Conservation (phyloP, 2,797 vertebrate genomes). For the Rhinogobio ventralis region DNA sequence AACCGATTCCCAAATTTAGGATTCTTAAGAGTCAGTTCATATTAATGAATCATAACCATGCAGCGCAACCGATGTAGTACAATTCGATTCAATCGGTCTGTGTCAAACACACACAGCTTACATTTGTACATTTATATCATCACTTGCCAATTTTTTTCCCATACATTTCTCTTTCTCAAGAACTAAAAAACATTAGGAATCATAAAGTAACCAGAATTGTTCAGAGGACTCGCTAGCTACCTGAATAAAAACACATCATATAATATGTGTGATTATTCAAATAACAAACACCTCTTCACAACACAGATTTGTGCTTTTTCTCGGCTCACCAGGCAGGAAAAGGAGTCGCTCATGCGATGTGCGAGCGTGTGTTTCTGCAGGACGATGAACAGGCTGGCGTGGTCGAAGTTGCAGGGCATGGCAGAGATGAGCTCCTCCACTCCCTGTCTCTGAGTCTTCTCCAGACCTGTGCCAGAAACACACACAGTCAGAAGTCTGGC, state of each 20-base stretch:
- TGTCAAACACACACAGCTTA: background rate
- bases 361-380: slow-evolving; percentile 92
- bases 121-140: background rate
- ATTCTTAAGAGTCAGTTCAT: no score
- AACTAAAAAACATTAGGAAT: background rate
- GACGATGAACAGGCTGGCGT: slow-evolving; percentile 87
- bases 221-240: background rate
- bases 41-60: no score
- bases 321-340: slow-evolving; percentile 94
- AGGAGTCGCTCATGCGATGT: slow-evolving; percentile 97
- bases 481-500: slow-evolving; percentile 42
- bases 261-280: background rate
- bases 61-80: no score
- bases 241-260: background rate
- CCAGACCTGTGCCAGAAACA: slow-evolving; percentile 78
- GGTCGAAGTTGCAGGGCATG: slow-evolving; percentile 89
- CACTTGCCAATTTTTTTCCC: background rate
- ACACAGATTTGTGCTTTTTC: background rate
- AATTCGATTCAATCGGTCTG: background rate
- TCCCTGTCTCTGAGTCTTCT: slow-evolving; percentile 82
- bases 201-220: background rate
- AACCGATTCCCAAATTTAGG: background rate
- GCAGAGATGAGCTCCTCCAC: slow-evolving; percentile 95
- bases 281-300: slow-evolving; percentile 9
- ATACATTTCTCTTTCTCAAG: background rate